Percentiles rank a stretch among this genome's conserved stretches.
phyloP scores from a whole-genome alignment of 1,140 invertebrate genomes.

The Belonocnema kinseyi region DNA sequence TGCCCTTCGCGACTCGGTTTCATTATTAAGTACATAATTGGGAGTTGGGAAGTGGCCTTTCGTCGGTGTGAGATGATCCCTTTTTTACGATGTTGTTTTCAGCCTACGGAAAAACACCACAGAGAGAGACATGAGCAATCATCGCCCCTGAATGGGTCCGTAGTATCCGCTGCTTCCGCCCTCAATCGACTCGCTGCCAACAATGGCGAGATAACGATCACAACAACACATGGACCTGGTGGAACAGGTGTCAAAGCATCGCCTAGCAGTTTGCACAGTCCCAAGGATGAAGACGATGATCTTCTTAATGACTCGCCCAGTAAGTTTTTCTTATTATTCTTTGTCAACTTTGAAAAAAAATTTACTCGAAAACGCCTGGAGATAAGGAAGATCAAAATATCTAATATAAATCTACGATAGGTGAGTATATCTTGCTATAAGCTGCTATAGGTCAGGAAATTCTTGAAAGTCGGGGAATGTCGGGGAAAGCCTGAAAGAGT shows the following conservation, averaged over 20 bases:
- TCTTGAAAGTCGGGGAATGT: too few relatives aligned
- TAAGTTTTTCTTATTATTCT: slow-evolving; percentile 77
- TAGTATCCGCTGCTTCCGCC: slow-evolving; percentile 71
- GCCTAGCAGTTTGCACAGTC: slow-evolving; percentile 70
- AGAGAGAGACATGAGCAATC: slow-evolving; percentile 72
- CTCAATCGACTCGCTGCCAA: slow-evolving; percentile 82
- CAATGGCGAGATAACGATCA: slow-evolving; percentile 88
- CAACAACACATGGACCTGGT: slow-evolving; percentile 81
- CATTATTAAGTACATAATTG: slow-evolving; percentile 64
- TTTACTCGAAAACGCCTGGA: not conserved
- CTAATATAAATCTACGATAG: too few relatives aligned
- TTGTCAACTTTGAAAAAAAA: not conserved
- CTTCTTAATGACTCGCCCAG: slow-evolving; percentile 88
- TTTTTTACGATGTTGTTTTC: slow-evolving; percentile 37
- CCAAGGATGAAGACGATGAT: slow-evolving; percentile 78
- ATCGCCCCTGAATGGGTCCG: slow-evolving; percentile 72
- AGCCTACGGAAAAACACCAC: slow-evolving; percentile 72
- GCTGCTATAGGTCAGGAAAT: too few relatives aligned
- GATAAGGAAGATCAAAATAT: not conserved
- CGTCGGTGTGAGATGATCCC: not conserved
- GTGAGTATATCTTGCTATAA: too few relatives aligned
- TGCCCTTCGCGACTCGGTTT: slow-evolving; percentile 47
- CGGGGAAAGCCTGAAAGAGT: too few relatives aligned
- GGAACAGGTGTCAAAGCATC: slow-evolving; percentile 64
- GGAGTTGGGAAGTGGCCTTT: slow-evolving; percentile 40